Conservation (phyloP, 2,888 invertebrate genomes). For the Sisyra terminalis region DNA sequence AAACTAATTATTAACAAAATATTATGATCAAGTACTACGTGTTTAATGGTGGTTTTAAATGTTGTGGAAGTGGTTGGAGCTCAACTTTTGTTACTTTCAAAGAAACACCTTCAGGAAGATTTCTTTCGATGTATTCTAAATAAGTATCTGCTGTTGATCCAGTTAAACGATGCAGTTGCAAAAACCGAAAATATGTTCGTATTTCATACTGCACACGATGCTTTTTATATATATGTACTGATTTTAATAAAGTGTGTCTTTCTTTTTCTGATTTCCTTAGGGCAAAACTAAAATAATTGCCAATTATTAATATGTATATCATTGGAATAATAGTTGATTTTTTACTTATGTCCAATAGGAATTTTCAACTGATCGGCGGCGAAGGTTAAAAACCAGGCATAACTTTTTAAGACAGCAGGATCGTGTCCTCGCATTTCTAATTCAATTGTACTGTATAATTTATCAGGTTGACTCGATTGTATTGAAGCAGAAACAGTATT, state of each 20-base stretch:
- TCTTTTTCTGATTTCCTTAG: conserved; percentile 56
- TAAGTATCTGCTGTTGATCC: conserved; percentile 92
- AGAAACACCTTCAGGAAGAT: conserved; percentile 93
- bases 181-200: conserved; percentile 75
- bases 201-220: conserved; percentile 92
- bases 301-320: neutral
- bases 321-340: neutral
- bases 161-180: conserved; percentile 72
- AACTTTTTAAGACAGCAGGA: conserved; percentile 74
- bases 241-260: conserved; percentile 67
- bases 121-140: conserved; percentile 89
- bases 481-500: neutral
- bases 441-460: conserved; percentile 66
- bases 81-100: conserved; percentile 66
- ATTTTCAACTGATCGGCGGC: conserved; percentile 72
- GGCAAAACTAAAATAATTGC: conserved; percentile 44
- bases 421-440: conserved; percentile 81
- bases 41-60: neutral
- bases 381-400: conserved; percentile 64
- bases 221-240: conserved; percentile 82
- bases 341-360: conserved; percentile 45
- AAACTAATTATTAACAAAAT: neutral
- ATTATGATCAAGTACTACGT: too few relatives aligned
- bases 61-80: neutral
- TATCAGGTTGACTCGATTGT: conserved; percentile 35